phyloP scores from a whole-genome alignment of 2,888 invertebrate genomes.

The Conops quadrifasciatus region DNA sequence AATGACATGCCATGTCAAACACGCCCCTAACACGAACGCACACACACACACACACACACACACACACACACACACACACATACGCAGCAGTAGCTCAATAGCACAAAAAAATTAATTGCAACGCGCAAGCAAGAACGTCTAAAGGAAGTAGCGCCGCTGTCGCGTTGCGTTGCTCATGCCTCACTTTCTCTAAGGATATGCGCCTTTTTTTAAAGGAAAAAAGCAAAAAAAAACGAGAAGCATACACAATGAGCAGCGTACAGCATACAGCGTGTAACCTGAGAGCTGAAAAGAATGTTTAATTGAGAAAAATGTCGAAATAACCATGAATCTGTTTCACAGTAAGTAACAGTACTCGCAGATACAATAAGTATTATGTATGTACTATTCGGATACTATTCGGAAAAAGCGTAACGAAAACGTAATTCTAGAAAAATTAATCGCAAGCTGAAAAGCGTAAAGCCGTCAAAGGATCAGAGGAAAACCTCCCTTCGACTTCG shows the following conservation, averaged over 20 bases:
- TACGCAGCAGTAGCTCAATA: not conserved
- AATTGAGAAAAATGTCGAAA: conserved; percentile 18
- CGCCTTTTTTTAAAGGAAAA: not conserved
- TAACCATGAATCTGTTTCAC: too few species aligned
- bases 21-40: conserved; percentile 44
- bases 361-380: not conserved
- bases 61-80: not conserved
- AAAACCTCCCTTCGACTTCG: not conserved
- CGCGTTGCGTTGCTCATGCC: conserved; percentile 27
- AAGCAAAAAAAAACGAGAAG: conserved; percentile 7
- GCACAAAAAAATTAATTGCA: too few species aligned
- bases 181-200: not conserved
- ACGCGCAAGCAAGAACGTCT: conserved; percentile 12
- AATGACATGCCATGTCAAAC: conserved; percentile 50
- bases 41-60: conserved; percentile 21
- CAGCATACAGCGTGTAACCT: conserved; percentile 11
- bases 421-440: conserved; percentile 62
- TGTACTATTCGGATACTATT: conserved; percentile 9
- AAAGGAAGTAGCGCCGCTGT: conserved; percentile 47
- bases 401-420: conserved; percentile 33
- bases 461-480: conserved; percentile 32
- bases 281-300: conserved; percentile 20
- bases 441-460: conserved; percentile 48
- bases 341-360: not conserved
- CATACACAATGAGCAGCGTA: too few species aligned